These are phyloP conservation scores for Myotis findleyi DNA, from an alignment of 2,797 vertebrate genomes.

Conservation along the genomic window DNA sequence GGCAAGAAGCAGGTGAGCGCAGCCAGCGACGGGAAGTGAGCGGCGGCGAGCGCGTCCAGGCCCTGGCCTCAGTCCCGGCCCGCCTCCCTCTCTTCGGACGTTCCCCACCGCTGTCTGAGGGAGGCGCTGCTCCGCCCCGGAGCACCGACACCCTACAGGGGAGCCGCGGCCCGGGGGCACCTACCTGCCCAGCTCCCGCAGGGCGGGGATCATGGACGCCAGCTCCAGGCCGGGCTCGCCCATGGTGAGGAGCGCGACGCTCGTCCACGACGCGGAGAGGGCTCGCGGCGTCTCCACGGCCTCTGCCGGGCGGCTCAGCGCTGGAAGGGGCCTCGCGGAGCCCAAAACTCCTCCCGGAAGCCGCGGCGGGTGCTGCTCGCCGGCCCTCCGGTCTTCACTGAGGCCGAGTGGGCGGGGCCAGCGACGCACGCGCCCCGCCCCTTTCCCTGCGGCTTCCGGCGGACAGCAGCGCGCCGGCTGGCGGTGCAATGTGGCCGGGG, in stretches of 20 bases:
- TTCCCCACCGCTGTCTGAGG: rapidly evolving
- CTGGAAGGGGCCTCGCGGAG: neutral
- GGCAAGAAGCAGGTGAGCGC: neutral
- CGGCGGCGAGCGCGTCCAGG: neutral
- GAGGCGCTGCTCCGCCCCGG: neutral
- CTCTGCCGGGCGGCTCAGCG: rapidly evolving
- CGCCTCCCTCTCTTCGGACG: neutral
- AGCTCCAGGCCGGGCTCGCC: slow-evolving; percentile 95
- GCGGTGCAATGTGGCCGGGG: neutral
- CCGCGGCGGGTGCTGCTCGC: rapidly evolving
- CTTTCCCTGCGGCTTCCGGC: rapidly evolving
- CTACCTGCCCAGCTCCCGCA: slow-evolving; percentile 95
- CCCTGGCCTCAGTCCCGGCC: too few relatives aligned
- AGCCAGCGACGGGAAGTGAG: neutral
- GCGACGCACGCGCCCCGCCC: too few relatives aligned
- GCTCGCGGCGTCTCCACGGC: neutral
- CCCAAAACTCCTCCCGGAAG: slow-evolving; percentile 62
- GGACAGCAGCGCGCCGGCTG: neutral
- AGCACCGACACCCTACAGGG: too few relatives aligned
- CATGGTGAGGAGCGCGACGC: slow-evolving; percentile 65
- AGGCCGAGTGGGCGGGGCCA: too few relatives aligned
- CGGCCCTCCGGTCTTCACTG: too few relatives aligned
- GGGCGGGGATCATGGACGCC: slow-evolving; percentile 98
- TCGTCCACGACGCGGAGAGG: neutral
- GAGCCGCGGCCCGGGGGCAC: neutral